Percentiles rank a stretch among this genome's conserved stretches.
Conservation (phyloP, 2,888 invertebrate species). For the Cheilosia vulpina region DNA sequence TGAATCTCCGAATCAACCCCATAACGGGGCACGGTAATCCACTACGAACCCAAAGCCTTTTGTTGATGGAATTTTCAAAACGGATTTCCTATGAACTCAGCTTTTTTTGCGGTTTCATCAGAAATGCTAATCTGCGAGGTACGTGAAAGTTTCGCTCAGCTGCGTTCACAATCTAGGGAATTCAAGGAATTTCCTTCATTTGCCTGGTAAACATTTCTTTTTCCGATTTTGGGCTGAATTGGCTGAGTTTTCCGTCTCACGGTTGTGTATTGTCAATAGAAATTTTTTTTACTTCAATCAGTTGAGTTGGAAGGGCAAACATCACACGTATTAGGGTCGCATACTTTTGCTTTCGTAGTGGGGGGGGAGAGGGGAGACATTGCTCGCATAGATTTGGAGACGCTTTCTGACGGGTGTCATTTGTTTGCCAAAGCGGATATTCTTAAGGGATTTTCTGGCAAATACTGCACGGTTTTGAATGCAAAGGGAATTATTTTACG, state of each 20-base stretch:
- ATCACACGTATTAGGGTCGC: no score
- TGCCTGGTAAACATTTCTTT: background rate
- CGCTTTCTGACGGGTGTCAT: no score
- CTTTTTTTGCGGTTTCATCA: background rate
- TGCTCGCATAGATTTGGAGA: no score
- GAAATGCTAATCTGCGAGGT: conserved; percentile 1
- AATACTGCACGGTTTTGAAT: no score
- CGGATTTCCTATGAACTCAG: background rate
- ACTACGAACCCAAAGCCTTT: background rate
- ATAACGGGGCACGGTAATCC: no score
- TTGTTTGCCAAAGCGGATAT: no score
- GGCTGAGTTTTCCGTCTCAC: background rate
- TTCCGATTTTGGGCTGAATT: background rate
- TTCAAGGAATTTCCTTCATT: background rate
- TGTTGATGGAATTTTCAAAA: background rate
- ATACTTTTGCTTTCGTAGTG: no score
- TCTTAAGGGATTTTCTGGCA: no score
- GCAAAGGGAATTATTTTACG: no score
- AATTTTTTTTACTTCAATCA: background rate
- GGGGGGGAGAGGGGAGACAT: no score
- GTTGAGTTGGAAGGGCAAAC: no score
- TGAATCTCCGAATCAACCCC: no score
- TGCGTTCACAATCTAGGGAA: background rate
- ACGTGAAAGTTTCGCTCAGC: background rate
- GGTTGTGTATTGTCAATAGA: background rate